phyloP scores from a whole-genome alignment of 2,888 invertebrate species.

The Pachycephus smyrnensis region DNA sequence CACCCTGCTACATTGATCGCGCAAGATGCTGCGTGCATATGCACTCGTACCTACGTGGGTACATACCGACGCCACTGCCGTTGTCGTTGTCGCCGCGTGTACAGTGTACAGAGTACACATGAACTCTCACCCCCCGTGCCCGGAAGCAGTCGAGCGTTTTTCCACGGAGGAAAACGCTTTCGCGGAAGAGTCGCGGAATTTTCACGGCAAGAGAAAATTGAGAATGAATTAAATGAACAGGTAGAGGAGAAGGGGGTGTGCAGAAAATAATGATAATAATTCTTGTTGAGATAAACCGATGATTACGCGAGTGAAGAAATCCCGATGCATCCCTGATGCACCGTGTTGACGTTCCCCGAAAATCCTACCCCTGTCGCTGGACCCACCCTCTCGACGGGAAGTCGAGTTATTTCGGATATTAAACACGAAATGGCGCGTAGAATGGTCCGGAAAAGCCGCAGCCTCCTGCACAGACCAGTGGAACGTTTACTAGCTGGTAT shows the following conservation, averaged over 20 bases:
- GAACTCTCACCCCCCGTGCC: conserved; percentile 1
- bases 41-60: neutral
- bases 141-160: neutral
- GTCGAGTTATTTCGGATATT: conserved; percentile 58
- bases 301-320: neutral
- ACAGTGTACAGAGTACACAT: conserved; percentile 10
- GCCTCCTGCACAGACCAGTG: conserved; percentile 14
- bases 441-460: conserved; percentile 49
- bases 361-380: neutral
- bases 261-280: neutral
- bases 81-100: neutral
- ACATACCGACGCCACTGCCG: neutral
- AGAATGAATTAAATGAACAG: conserved; percentile 4
- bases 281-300: neutral
- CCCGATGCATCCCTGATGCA: neutral
- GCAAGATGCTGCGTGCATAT: conserved; percentile 26
- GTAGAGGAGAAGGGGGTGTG: conserved; percentile 10
- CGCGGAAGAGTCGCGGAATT: conserved; percentile 35
- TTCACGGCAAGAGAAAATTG: conserved; percentile 35
- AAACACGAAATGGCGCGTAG: conserved; percentile 56
- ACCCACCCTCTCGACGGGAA: conserved; percentile 29
- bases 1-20: conserved; percentile 47
- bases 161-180: conserved; percentile 24
- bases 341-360: neutral
- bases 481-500: neutral